phyloP scores from a whole-genome alignment of 2,797 vertebrate genomes.

The Schizopygopsis pylzovi region DNA sequence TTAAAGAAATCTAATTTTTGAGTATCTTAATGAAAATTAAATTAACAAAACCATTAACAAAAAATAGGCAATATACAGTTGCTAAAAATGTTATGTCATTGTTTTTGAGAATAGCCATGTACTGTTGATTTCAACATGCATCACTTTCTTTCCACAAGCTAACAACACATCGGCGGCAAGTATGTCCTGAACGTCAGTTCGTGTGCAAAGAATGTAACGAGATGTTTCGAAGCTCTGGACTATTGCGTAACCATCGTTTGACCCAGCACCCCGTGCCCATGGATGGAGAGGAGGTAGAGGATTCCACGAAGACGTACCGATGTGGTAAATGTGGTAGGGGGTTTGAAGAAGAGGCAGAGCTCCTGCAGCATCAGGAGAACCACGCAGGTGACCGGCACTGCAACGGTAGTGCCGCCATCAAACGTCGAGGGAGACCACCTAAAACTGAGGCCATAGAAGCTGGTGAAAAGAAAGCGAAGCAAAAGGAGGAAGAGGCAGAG shows the following conservation, averaged over 20 bases:
- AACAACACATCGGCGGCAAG: constrained; percentile 80
- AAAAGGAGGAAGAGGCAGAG: constrained; percentile 68
- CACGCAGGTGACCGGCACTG: constrained; percentile 79
- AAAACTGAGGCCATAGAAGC: constrained; percentile 65
- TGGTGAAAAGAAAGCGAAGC: constrained; percentile 77
- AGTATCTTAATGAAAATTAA: neutral
- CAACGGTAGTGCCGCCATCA: constrained; percentile 72
- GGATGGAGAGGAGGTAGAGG: constrained; percentile 72
- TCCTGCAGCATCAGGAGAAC: constrained; percentile 80
- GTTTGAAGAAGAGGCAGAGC: constrained; percentile 77
- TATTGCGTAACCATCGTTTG: constrained; percentile 81
- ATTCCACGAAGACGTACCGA: constrained; percentile 74
- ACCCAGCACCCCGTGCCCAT: constrained; percentile 74
- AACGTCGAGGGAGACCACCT: constrained; percentile 76
- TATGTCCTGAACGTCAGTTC: constrained; percentile 83
- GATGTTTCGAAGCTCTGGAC: constrained; percentile 80
- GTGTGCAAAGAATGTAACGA: constrained; percentile 81
- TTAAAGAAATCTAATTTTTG: neutral
- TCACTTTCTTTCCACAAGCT: constrained; percentile 65
- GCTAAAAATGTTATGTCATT: neutral
- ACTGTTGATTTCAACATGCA: neutral
- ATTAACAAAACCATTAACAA: too few species aligned
- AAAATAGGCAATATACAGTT: neutral
- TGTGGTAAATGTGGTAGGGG: constrained; percentile 80
- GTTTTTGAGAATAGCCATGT: neutral